These are phyloP conservation scores for Stenolophus ochropezus DNA, from an alignment of 2,888 invertebrate species.

Conservation along the genomic window DNA sequence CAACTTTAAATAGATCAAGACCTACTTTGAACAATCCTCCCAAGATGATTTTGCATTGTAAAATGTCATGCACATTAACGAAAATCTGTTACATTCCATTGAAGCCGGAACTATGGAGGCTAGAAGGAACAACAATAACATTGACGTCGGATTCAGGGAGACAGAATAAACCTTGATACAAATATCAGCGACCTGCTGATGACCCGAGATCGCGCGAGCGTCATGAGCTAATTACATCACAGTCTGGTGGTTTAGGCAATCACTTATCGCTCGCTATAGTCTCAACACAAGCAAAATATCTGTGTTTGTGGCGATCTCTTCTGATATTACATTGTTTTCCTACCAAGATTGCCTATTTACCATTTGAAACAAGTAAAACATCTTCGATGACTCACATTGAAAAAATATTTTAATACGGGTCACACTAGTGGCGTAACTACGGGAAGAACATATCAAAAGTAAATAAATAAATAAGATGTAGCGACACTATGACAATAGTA, in stretches of 20 bases:
- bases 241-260: not conserved
- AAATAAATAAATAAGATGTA: no score
- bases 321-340: not conserved
- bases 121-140: not conserved
- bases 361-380: no score
- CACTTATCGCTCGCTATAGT: not conserved
- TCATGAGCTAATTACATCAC: constrained; percentile 14
- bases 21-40: no score
- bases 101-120: not conserved
- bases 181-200: constrained; percentile 20
- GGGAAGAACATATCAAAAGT: no score
- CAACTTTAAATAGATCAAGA: no score
- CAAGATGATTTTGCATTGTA: no score
- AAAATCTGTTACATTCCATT: not conserved
- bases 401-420: no score
- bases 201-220: not conserved
- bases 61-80: not conserved
- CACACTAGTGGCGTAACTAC: no score
- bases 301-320: not conserved
- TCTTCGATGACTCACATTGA: no score
- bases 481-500: no score
- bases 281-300: constrained; percentile 3
- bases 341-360: no score
- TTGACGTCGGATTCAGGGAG: constrained; percentile 4
- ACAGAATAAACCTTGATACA: constrained; percentile 9